Conservation (phyloP, 2,113 vertebrate genomes). For the Anguilla japonica region DNA sequence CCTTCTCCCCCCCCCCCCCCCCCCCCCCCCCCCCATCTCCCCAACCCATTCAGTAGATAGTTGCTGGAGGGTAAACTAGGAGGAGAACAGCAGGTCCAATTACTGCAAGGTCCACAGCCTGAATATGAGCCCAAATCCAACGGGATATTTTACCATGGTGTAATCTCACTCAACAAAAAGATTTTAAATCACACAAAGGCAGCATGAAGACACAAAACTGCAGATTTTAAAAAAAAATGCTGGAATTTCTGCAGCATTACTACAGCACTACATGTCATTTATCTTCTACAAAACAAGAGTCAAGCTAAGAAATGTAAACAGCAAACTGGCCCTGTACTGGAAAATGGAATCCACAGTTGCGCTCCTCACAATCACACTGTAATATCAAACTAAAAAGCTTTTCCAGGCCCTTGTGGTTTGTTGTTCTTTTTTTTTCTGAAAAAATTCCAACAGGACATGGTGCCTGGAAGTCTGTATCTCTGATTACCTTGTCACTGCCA, state of each 20-base stretch:
- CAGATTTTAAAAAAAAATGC: background rate
- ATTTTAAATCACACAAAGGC: background rate
- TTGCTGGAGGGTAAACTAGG: conserved; percentile 57
- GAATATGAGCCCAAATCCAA: conserved; percentile 49
- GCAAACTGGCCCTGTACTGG: background rate
- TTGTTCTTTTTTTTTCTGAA: conserved; percentile 23
- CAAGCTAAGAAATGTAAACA: background rate
- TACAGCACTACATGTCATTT: background rate
- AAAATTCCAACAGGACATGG: conserved; percentile 29
- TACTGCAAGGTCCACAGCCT: conserved; percentile 54
- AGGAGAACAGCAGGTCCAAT: conserved; percentile 57
- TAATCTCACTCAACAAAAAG: conserved; percentile 23
- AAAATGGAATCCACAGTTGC: background rate
- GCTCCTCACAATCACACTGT: conserved; percentile 10
- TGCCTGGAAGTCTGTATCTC: conserved; percentile 55
- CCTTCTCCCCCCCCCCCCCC: conserved; percentile 39
- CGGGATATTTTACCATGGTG: conserved; percentile 13
- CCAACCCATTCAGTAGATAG: conserved; percentile 50
- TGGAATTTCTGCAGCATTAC: background rate
- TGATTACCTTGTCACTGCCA: conserved; percentile 51
- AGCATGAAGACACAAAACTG: background rate
- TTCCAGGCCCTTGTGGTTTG: background rate
- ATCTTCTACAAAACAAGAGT: background rate
- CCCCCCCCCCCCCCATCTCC: conserved; percentile 37
- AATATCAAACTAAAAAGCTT: conserved; percentile 17